Evolutionary conservation across 2,797 vertebrate species (phyloP).

Genomic region (Oreonectes daqikongensis): DNA sequence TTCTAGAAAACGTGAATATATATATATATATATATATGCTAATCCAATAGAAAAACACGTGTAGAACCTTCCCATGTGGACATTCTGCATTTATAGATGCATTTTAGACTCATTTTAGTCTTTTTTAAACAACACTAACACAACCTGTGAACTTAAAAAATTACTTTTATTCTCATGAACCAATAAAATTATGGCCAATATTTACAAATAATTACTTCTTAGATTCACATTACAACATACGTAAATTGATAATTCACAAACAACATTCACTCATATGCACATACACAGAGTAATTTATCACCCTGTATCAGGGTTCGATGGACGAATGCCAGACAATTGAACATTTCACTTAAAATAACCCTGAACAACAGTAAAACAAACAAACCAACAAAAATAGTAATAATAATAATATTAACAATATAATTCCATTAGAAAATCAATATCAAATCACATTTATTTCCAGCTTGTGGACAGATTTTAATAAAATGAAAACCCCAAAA

Average conservation of each 20-base stretch:
- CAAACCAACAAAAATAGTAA: constrained; percentile 58
- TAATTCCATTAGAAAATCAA: constrained; percentile 72
- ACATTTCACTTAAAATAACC: constrained; percentile 89
- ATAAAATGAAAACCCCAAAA: constrained; percentile 63
- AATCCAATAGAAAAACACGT: not conserved
- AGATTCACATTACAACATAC: constrained; percentile 97
- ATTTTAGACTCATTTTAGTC: no score
- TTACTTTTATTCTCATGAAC: constrained; percentile 99
- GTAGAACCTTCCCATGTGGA: not conserved
- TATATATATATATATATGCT: no score
- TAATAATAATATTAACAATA: constrained; percentile 54
- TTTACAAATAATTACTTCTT: constrained; percentile 99
- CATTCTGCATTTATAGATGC: no score
- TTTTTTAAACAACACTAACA: constrained; percentile 20
- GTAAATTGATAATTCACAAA: constrained; percentile 97
- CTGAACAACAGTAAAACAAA: constrained; percentile 59
- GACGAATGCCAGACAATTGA: constrained; percentile 91
- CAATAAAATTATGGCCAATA: constrained; percentile 99
- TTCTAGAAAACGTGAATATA: no score
- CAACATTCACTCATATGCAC: constrained; percentile 97
- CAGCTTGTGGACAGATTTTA: constrained; percentile 77
- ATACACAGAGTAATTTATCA: constrained; percentile 85
- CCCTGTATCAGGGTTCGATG: constrained; percentile 83
- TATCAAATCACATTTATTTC: constrained; percentile 88
- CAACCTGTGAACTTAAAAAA: constrained; percentile 90